These are phyloP conservation scores for Octomys mimax DNA, from an alignment of 2,797 vertebrate genomes.

Conservation along the genomic window DNA sequence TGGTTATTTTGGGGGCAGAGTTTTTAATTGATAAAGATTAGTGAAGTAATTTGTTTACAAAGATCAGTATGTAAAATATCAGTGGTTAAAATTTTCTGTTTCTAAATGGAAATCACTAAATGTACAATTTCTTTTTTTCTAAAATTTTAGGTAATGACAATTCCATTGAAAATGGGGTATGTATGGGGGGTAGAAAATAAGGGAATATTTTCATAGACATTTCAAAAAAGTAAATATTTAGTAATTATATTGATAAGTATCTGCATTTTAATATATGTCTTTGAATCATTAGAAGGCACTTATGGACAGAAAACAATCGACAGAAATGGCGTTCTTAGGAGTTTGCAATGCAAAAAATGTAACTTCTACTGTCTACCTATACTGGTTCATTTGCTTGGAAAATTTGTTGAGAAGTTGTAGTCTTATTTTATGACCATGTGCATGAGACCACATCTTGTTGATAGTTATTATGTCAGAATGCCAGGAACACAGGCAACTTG, in stretches of 20 bases:
- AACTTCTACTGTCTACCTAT: neutral
- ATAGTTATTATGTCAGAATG: neutral
- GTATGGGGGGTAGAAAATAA: neutral
- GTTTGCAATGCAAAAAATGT: neutral
- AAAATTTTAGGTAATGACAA: neutral
- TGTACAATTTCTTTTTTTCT: neutral
- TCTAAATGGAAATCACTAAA: neutral
- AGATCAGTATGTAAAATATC: neutral
- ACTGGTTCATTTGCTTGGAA: neutral
- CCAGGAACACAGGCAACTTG: neutral
- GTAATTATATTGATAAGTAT: neutral
- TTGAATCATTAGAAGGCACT: neutral
- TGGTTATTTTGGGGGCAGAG: neutral
- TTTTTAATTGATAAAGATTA: neutral
- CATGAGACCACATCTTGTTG: too few relatives aligned
- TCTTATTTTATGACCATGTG: neutral
- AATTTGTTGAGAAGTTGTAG: neutral
- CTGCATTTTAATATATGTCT: neutral
- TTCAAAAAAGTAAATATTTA: neutral
- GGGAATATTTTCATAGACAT: neutral
- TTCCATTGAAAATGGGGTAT: neutral
- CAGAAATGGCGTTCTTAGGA: neutral
- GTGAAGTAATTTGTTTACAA: slow-evolving; percentile 16
- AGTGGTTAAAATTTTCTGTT: neutral
- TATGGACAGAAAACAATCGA: neutral